phyloP scores from a whole-genome alignment of 2,113 vertebrate genomes.

The Myiopsitta monachus region DNA sequence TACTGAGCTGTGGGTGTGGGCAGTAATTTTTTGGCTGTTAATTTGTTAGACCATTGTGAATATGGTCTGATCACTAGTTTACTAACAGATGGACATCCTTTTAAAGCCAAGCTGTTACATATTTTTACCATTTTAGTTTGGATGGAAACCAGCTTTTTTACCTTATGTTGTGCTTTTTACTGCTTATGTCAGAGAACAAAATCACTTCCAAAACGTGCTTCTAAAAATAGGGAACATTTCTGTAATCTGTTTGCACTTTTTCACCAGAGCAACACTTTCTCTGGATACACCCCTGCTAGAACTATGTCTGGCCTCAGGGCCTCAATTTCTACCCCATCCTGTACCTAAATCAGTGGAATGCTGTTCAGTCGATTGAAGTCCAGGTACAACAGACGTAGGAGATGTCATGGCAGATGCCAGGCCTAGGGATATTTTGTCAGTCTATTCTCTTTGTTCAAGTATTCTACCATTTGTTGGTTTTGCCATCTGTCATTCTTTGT shows the following conservation, averaged over 20 bases:
- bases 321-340: background rate
- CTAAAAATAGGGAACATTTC: background rate
- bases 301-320: background rate
- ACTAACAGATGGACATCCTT: background rate
- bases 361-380: background rate
- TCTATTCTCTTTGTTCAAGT: background rate
- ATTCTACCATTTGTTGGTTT: background rate
- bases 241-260: background rate
- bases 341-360: background rate
- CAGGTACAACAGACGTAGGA: conserved; percentile 27
- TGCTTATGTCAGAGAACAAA: conserved; percentile 1
- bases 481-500: conserved; percentile 26
- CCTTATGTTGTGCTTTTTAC: background rate
- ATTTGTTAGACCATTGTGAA: background rate
- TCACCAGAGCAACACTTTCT: background rate
- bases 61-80: background rate
- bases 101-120: conserved; percentile 18
- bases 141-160: conserved; percentile 9
- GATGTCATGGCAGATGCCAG: conserved; percentile 23
- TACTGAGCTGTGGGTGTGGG: background rate
- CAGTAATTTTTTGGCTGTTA: conserved; percentile 3
- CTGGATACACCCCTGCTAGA: background rate
- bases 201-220: background rate
- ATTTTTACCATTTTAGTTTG: conserved; percentile 3
- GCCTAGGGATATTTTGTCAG: conserved; percentile 13